Evolutionary conservation across 2,113 vertebrate species (phyloP).

Genomic region (Ivindomyrus marchei): DNA sequence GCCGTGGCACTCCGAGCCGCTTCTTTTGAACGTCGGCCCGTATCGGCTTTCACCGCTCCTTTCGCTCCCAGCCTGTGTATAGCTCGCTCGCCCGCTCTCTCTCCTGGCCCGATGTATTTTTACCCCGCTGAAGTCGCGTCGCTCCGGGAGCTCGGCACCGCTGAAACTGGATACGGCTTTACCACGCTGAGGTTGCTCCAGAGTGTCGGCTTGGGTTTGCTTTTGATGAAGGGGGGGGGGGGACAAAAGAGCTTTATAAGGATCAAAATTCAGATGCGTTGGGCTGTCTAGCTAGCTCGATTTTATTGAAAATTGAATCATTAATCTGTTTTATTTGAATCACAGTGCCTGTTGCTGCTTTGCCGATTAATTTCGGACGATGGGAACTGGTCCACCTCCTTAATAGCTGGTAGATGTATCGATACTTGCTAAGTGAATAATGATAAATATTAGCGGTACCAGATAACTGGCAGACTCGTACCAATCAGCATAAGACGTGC

Average conservation of each 20-base stretch:
- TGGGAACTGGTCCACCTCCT: background rate
- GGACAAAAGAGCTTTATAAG: constrained; percentile 8
- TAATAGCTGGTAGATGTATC: background rate
- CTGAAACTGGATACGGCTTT: constrained; percentile 27
- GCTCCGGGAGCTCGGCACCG: constrained; percentile 22
- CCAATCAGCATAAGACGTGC: background rate
- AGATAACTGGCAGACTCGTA: background rate
- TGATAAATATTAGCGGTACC: background rate
- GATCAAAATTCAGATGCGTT: background rate
- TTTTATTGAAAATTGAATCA: constrained; percentile 29
- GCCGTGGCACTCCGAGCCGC: constrained; percentile 51
- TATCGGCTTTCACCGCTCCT: constrained; percentile 30
- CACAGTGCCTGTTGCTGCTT: background rate
- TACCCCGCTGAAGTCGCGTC: constrained; percentile 26
- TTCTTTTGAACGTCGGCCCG: constrained; percentile 32
- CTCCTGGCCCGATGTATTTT: constrained; percentile 16
- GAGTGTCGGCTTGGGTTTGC: constrained; percentile 31
- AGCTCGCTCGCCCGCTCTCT: background rate
- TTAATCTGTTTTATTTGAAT: background rate
- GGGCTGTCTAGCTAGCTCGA: background rate
- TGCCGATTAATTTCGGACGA: background rate
- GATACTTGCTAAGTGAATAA: background rate
- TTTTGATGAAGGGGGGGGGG: background rate
- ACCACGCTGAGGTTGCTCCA: constrained; percentile 20
- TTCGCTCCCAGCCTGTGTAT: constrained; percentile 8